Conservation (phyloP, 2,888 invertebrate species). For the Sipunculus nudus region DNA sequence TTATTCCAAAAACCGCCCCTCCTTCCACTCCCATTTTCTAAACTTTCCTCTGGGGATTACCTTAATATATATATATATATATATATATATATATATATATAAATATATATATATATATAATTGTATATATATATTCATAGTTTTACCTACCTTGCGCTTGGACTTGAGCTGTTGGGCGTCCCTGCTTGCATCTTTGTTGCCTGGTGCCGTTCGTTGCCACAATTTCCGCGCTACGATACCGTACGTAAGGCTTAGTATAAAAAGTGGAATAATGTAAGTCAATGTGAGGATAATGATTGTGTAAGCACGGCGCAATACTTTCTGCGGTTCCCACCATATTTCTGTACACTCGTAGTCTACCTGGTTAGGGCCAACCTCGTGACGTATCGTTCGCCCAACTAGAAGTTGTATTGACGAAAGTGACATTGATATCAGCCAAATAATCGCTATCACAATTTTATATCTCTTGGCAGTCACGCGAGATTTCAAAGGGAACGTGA, state of each 20-base stretch:
- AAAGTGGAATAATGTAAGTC: constrained; percentile 64
- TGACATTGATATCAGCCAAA: constrained; percentile 65
- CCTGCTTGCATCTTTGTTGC: constrained; percentile 66
- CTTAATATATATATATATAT: no score
- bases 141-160: constrained; percentile 66
- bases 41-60: no score
- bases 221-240: constrained; percentile 66
- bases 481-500: constrained; percentile 59
- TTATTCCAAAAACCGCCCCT: no score
- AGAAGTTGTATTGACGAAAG: constrained; percentile 65
- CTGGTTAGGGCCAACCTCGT: constrained; percentile 13
- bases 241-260: constrained; percentile 66
- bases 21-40: no score
- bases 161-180: constrained; percentile 65
- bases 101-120: no score
- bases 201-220: constrained; percentile 67
- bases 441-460: constrained; percentile 61
- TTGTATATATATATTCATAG: no score
- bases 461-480: constrained; percentile 65
- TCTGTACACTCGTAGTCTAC: constrained; percentile 39
- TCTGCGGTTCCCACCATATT: constrained; percentile 56
- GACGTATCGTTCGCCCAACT: constrained; percentile 43
- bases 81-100: no score
- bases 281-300: constrained; percentile 53
- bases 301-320: constrained; percentile 48